phyloP scores from a whole-genome alignment of 2,113 vertebrate species.

The Grammomys dolichurus region DNA sequence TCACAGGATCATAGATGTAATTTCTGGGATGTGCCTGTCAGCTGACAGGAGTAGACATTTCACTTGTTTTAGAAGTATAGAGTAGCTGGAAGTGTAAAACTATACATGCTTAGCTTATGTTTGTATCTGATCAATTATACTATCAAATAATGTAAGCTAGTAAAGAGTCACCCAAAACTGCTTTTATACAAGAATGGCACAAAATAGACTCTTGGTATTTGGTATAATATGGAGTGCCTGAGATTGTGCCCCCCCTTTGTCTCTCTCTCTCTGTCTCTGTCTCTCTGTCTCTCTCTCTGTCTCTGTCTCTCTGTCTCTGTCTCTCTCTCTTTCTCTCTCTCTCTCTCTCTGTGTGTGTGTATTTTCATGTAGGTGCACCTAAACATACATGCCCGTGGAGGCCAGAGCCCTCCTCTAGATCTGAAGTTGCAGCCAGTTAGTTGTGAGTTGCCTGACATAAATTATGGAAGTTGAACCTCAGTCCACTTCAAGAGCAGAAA shows the following conservation, averaged over 20 bases:
- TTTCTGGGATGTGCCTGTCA: background rate
- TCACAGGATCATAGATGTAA: background rate
- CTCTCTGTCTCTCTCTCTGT: too few species aligned
- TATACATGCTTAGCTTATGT: background rate
- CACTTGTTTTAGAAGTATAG: background rate
- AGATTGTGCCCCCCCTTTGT: too few species aligned
- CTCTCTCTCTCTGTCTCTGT: too few species aligned
- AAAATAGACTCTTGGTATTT: background rate
- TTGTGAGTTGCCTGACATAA: background rate
- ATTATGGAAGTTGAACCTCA: background rate
- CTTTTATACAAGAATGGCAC: background rate
- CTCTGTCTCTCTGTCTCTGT: too few species aligned
- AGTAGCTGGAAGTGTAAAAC: background rate
- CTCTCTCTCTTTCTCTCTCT: too few species aligned
- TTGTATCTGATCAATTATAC: slow-evolving; percentile 7
- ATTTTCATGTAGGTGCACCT: background rate
- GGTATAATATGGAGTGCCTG: too few species aligned
- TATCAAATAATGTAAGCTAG: background rate
- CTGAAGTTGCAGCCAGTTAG: background rate
- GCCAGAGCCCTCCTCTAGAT: background rate
- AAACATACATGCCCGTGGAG: background rate
- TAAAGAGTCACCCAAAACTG: background rate
- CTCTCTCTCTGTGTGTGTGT: background rate
- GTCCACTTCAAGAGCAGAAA: background rate
- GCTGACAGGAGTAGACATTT: background rate